phyloP scores from a whole-genome alignment of 2,888 invertebrate species.

The Xanthia icteritia region DNA sequence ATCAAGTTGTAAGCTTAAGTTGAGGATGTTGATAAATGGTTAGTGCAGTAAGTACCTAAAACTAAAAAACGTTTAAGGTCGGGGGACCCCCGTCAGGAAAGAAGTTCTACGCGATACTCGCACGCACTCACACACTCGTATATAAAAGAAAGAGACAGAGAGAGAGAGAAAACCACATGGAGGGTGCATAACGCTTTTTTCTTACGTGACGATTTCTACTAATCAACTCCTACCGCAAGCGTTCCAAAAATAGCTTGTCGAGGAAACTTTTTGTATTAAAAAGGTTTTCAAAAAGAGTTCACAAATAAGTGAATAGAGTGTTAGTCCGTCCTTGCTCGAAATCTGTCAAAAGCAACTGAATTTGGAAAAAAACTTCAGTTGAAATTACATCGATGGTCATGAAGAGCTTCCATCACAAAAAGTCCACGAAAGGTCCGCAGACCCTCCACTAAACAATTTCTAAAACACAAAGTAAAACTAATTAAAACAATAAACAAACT shows the following conservation, averaged over 20 bases:
- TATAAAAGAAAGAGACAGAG: too few relatives aligned
- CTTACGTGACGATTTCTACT: too few relatives aligned
- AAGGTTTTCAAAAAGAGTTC: not conserved
- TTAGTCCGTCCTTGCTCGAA: not conserved
- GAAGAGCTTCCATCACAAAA: not conserved
- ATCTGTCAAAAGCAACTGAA: not conserved
- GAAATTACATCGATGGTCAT: not conserved
- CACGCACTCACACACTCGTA: too few relatives aligned
- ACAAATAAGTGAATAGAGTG: not conserved
- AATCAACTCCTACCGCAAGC: too few relatives aligned
- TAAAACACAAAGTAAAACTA: slow-evolving; percentile 4
- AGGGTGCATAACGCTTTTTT: too few relatives aligned
- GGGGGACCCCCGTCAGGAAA: too few relatives aligned
- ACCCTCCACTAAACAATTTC: not conserved
- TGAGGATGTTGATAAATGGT: not conserved
- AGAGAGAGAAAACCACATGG: too few relatives aligned
- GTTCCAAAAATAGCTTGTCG: not conserved
- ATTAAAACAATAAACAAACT: slow-evolving; percentile 27
- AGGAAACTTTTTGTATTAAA: too few relatives aligned
- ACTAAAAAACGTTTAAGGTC: too few relatives aligned
- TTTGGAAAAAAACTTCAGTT: not conserved
- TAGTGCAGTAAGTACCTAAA: not conserved
- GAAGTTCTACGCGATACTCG: too few relatives aligned
- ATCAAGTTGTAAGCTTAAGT: not conserved
- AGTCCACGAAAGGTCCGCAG: not conserved